Evolutionary conservation across 2,888 invertebrate species (phyloP), one percentile per base, ranked within the genome.

Genomic region (Mayetiola destructor): DNA sequence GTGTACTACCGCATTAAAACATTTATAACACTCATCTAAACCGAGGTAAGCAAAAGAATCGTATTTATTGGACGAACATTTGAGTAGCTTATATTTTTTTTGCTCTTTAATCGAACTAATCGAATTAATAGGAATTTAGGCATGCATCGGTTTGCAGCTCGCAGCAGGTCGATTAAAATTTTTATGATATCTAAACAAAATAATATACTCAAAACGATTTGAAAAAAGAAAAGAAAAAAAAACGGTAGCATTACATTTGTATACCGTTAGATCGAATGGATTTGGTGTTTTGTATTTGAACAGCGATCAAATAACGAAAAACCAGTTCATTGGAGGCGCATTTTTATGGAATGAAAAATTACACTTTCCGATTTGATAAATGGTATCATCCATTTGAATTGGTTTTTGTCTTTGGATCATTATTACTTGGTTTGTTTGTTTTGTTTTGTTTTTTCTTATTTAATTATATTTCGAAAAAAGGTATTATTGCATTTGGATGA

Each of bases 121-220:
- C 48, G 48, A 48, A 48, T 48, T 48, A 48, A 48, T 48, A 27
- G 5, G 48, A 48, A n/a, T 48, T 48, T 27, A 48, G 27, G 27
- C 8, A 48, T 27, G 48, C 27, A 48, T 27, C n/a, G n/a, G n/a
- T 39, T 12, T 12, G 39, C 3, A 3, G 27, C 4, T 27, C 48
- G 48, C 48, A 27, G 48, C 48, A 48, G 48, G 27, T 48, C 48
- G 27, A 48, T 48, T 48, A 48, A 48, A 48, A n/a, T n/a, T n/a
- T n/a, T n/a, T n/a, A n/a, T n/a, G n/a, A n/a, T n/a, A n/a, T n/a
- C n/a, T n/a, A n/a, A n/a, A n/a, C n/a, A n/a, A n/a, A n/a, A n/a
- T n/a, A n/a, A n/a, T n/a, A n/a, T n/a, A n/a, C n/a, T n/a, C n/a
- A n/a, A n/a, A n/a, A n/a, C n/a, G n/a, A n/a, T n/a, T n/a, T n/a